Percentiles rank a stretch among this genome's conserved stretches.
These are phyloP conservation scores for Griposia aprilina DNA, from an alignment of 2,888 invertebrate species.

Conservation along the genomic window DNA sequence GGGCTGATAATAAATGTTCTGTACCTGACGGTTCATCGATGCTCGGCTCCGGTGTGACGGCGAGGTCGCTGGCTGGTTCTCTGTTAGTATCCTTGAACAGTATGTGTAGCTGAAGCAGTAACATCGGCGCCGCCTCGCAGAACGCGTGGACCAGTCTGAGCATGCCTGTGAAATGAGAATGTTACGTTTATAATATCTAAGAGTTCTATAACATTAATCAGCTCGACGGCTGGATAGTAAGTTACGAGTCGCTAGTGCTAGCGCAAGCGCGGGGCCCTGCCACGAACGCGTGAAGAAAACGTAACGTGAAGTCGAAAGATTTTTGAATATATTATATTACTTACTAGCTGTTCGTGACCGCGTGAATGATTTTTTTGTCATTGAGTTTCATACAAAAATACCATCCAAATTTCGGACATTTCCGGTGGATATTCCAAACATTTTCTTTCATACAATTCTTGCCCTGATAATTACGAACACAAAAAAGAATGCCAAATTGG, in stretches of 20 bases:
- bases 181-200: background rate
- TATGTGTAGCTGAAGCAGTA: slow-evolving; percentile 95
- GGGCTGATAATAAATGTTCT: background rate
- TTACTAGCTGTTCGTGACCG: no score
- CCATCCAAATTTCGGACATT: no score
- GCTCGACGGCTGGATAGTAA: background rate
- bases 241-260: background rate
- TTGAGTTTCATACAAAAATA: no score
- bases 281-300: background rate
- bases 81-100: slow-evolving; percentile 87
- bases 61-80: slow-evolving; percentile 76
- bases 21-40: slow-evolving; percentile 84
- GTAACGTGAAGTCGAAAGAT: background rate
- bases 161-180: slow-evolving; percentile 87
- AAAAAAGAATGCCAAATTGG: no score
- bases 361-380: no score
- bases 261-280: no score
- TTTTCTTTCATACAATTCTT: no score
- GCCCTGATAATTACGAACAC: no score
- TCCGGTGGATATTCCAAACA: no score
- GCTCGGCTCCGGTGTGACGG: slow-evolving; percentile 79
- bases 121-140: slow-evolving; percentile 96
- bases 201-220: background rate
- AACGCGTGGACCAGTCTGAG: slow-evolving; percentile 96
- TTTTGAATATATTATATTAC: background rate